phyloP scores from a whole-genome alignment of 2,113 vertebrate genomes.

The Mesocricetus auratus region DNA sequence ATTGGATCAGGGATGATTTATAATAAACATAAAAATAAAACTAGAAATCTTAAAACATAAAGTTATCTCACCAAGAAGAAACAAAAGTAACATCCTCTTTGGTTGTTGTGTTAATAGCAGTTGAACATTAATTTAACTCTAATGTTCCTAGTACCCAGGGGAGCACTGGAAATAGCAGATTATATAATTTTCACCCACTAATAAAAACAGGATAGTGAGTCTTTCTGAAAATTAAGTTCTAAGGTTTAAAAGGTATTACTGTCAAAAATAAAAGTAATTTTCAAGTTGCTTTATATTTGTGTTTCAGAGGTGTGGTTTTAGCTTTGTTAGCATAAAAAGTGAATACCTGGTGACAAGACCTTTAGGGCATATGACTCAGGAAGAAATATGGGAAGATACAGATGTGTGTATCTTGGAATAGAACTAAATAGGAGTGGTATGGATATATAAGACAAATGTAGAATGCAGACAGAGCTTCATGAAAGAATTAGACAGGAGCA shows the following conservation, averaged over 20 bases:
- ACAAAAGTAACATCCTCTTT: background rate
- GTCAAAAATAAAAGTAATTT: background rate
- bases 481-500: background rate
- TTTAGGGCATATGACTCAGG: conserved; percentile 46
- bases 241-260: background rate
- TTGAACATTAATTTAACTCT: conserved; percentile 21
- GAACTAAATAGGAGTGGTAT: background rate
- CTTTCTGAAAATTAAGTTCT: conserved; percentile 50
- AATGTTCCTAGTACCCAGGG: background rate
- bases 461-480: background rate
- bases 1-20: background rate
- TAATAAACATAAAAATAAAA: conserved; percentile 22
- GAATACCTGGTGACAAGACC: background rate
- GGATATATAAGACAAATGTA: background rate
- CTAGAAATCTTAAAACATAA: background rate
- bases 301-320: background rate
- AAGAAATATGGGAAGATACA: conserved; percentile 1
- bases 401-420: background rate
- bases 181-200: conserved; percentile 22
- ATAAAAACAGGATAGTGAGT: background rate
- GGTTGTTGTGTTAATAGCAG: conserved; percentile 1
- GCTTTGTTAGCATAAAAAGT: background rate
- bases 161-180: conserved; percentile 38
- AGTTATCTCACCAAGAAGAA: background rate
- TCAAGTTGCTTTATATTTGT: background rate